Conservation (phyloP, 2,797 vertebrate genomes). For the Phrynocephalus forsythii region DNA sequence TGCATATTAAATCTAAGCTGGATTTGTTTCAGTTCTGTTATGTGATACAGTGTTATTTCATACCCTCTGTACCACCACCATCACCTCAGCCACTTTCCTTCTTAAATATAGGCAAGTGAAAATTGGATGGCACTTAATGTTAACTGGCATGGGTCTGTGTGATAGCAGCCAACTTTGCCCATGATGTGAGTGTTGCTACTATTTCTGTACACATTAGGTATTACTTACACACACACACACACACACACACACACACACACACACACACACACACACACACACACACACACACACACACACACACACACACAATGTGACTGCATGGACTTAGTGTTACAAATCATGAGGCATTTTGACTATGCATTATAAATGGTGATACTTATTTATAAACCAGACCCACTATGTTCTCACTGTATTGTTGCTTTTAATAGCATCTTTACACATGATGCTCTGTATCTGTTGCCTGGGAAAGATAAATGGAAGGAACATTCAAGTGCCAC, state of each 20-base stretch:
- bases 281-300: background rate
- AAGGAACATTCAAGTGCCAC: constrained; percentile 50
- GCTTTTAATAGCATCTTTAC: constrained; percentile 56
- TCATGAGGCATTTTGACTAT: constrained; percentile 71
- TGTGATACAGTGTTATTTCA: constrained; percentile 50
- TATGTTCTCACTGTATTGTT: constrained; percentile 57
- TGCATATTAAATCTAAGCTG: constrained; percentile 70
- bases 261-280: no score
- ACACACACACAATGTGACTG: constrained; percentile 56
- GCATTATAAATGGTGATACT: constrained; percentile 73
- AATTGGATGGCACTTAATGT: constrained; percentile 59
- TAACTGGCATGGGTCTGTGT: constrained; percentile 32
- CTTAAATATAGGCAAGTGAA: constrained; percentile 61
- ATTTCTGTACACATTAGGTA: constrained; percentile 58
- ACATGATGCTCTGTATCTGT: constrained; percentile 56
- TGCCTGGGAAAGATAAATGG: constrained; percentile 55
- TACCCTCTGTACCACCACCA: background rate
- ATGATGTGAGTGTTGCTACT: constrained; percentile 63
- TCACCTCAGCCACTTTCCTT: constrained; percentile 42
- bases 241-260: no score
- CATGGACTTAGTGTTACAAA: constrained; percentile 68
- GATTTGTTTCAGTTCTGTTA: constrained; percentile 64
- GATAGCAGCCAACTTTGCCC: constrained; percentile 48
- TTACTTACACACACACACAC: background rate
- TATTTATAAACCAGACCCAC: constrained; percentile 73